Percentiles rank a stretch among this genome's conserved stretches.
phyloP scores from a whole-genome alignment of 2,888 invertebrate species.

The Rhabditoides inermis region DNA sequence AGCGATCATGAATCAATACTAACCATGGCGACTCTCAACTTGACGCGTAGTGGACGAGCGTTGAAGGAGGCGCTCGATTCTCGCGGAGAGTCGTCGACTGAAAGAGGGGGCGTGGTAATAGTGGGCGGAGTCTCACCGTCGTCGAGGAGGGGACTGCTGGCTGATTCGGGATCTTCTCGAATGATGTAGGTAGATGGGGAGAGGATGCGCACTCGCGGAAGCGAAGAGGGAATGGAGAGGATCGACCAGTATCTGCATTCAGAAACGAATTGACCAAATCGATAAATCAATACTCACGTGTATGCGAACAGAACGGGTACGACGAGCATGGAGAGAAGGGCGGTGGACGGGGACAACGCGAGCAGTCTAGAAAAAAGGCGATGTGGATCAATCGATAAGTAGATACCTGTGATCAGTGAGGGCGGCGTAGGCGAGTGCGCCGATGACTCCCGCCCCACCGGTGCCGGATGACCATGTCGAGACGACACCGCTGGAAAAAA shows the following conservation, averaged over 20 bases:
- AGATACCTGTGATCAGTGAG: slow-evolving; percentile 56
- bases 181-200: no score
- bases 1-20: no score
- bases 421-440: slow-evolving; percentile 69
- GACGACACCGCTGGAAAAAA: slow-evolving; percentile 63
- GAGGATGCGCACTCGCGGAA: no score
- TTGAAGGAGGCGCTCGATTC: no score
- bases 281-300: slow-evolving; percentile 54
- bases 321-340: slow-evolving; percentile 68
- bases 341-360: slow-evolving; percentile 46
- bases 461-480: slow-evolving; percentile 77
- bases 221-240: slow-evolving; percentile 30
- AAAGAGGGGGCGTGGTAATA: no score
- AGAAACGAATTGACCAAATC: not conserved
- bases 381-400: not conserved
- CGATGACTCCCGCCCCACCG: slow-evolving; percentile 69
- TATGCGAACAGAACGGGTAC: slow-evolving; percentile 65
- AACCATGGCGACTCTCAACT: no score
- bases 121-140: no score
- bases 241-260: slow-evolving; percentile 30
- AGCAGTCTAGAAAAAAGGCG: slow-evolving; percentile 48
- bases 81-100: no score
- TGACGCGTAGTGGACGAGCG: no score
- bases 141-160: no score
- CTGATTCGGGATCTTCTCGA: no score